Conservation (phyloP, 2,797 vertebrate species). For the Phalloptychus januarius region DNA sequence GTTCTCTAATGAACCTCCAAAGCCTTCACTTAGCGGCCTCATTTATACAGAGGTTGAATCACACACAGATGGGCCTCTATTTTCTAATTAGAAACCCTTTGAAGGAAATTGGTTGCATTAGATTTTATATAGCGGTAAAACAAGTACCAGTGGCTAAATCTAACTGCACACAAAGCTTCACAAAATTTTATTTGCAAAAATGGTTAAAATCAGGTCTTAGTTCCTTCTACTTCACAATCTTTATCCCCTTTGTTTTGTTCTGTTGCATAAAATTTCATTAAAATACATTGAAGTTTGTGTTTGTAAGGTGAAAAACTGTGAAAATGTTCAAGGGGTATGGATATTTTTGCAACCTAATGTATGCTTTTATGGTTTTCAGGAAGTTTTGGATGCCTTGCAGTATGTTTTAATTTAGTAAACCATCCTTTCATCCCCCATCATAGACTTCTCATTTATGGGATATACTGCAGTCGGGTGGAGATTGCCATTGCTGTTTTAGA, state of each 20-base stretch:
- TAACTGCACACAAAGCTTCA: neutral
- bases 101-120: neutral
- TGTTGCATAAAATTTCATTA: neutral
- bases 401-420: neutral
- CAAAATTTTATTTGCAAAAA: neutral
- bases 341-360: neutral
- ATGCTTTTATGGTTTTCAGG: neutral
- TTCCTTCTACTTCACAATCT: neutral
- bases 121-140: neutral
- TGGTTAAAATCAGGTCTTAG: neutral
- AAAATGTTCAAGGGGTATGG: neutral
- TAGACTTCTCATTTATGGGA: conserved; percentile 92
- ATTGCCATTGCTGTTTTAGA: conserved; percentile 88
- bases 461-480: conserved; percentile 95
- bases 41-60: neutral
- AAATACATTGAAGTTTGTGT: neutral
- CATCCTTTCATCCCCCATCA: conserved; percentile 5
- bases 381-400: neutral
- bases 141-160: neutral
- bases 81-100: neutral
- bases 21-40: neutral
- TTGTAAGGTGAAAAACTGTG: neutral
- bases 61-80: neutral
- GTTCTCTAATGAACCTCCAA: neutral
- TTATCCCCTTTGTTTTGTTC: neutral